Percentiles rank a stretch among this genome's conserved stretches.
These are phyloP conservation scores for Hucho hucho DNA, from an alignment of 2,113 vertebrate species.

Conservation along the genomic window DNA sequence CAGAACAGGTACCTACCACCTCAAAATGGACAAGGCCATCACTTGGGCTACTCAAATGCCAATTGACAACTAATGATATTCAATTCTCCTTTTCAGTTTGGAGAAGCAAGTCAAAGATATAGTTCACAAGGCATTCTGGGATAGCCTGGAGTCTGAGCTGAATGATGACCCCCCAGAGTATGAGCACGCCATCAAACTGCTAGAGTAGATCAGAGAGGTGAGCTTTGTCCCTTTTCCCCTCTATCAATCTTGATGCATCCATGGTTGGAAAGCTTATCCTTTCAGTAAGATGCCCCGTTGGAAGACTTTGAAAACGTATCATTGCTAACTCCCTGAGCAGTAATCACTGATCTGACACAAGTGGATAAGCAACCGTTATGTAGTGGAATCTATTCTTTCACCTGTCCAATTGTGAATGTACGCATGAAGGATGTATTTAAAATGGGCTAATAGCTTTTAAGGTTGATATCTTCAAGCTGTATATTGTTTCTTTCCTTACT, in stretches of 20 bases:
- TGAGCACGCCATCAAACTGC: conserved; percentile 84
- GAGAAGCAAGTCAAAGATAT: conserved; percentile 80
- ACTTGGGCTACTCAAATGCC: not conserved
- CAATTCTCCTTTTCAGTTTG: conserved; percentile 70
- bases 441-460: too few species aligned
- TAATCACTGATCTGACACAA: too few species aligned
- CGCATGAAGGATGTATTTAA: too few species aligned
- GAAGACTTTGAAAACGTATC: too few species aligned
- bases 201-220: conserved; percentile 93
- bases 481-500: too few species aligned
- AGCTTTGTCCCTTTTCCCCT: conserved; percentile 19
- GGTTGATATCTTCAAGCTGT: too few species aligned
- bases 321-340: too few species aligned
- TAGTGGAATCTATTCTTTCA: too few species aligned
- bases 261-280: not conserved
- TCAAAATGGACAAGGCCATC: not conserved
- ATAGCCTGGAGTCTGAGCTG: conserved; percentile 84
- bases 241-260: not conserved
- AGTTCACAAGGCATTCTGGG: conserved; percentile 92
- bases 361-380: too few species aligned
- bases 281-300: not conserved
- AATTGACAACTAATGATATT: not conserved
- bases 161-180: conserved; percentile 88
- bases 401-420: too few species aligned
- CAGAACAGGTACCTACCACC: conserved; percentile 77